phyloP scores from a whole-genome alignment of 2,797 vertebrate genomes.

The Petrocephalus sullivani region DNA sequence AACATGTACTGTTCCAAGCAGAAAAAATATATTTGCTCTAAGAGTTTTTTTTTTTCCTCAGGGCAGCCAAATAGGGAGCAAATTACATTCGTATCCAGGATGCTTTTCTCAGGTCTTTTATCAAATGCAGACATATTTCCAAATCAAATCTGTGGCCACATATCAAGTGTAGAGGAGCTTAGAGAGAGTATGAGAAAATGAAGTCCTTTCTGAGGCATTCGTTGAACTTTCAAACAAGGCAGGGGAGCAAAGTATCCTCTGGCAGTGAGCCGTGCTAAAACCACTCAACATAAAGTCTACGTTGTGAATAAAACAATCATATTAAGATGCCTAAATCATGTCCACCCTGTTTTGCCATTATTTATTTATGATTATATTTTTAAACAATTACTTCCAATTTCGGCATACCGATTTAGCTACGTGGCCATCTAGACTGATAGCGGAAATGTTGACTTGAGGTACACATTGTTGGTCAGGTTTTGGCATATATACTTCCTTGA shows the following conservation, averaged over 20 bases:
- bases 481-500: neutral
- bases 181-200: neutral
- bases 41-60: neutral
- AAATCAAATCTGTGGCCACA: neutral
- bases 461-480: neutral
- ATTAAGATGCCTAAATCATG: neutral
- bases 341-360: neutral
- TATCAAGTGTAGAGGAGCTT: constrained; percentile 4
- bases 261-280: neutral
- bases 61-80: neutral
- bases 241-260: neutral
- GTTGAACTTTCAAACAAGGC: neutral
- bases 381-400: neutral
- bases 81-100: neutral
- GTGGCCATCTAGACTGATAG: neutral
- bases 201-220: neutral
- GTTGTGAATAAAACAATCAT: neutral
- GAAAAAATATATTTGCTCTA: constrained; percentile 4
- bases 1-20: constrained; percentile 9
- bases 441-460: neutral
- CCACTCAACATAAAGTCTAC: neutral
- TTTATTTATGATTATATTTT: neutral
- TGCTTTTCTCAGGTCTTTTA: neutral
- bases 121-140: neutral
- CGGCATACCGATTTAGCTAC: neutral